Percentiles rank a stretch among this genome's conserved stretches.
phyloP scores from a whole-genome alignment of 2,888 invertebrate genomes.

The Callinectes sapidus region DNA sequence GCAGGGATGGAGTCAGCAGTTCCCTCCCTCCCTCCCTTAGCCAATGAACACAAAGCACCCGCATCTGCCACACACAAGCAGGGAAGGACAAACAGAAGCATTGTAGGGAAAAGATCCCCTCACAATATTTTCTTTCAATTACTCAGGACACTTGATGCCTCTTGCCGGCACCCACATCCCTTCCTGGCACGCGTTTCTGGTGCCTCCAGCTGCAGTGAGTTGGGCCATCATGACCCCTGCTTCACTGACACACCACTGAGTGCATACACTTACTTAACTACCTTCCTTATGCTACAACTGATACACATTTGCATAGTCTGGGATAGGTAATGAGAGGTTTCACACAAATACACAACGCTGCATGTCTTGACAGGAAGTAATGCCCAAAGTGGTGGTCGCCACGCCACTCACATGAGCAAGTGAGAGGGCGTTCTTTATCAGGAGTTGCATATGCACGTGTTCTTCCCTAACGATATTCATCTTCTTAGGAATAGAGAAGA shows the following conservation, averaged over 20 bases:
- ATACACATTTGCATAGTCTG: slow-evolving; percentile 37
- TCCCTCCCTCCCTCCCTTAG: neutral
- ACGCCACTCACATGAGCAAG: too few species aligned
- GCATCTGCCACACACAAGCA: neutral
- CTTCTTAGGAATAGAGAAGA: neutral
- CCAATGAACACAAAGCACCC: neutral
- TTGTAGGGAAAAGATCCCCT: neutral
- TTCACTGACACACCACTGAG: neutral
- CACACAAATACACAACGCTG: neutral
- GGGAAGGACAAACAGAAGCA: slow-evolving; percentile 5
- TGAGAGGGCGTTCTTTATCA: neutral
- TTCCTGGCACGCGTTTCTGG: neutral
- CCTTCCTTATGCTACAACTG: slow-evolving; percentile 9
- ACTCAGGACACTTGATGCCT: neutral
- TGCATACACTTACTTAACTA: neutral
- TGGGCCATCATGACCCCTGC: neutral
- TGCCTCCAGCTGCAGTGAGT: neutral
- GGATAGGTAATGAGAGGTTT: neutral
- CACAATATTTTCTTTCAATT: neutral
- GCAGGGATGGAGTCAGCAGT: neutral
- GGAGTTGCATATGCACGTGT: neutral
- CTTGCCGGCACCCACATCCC: neutral
- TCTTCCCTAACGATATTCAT: neutral
- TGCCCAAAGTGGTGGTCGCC: neutral
- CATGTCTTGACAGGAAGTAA: neutral